A percentile compares a stretch with the other conserved stretches of the same genome.
These are phyloP conservation scores for Podarcis muralis DNA, from an alignment of 2,113 vertebrate genomes.

Conservation along the genomic window DNA sequence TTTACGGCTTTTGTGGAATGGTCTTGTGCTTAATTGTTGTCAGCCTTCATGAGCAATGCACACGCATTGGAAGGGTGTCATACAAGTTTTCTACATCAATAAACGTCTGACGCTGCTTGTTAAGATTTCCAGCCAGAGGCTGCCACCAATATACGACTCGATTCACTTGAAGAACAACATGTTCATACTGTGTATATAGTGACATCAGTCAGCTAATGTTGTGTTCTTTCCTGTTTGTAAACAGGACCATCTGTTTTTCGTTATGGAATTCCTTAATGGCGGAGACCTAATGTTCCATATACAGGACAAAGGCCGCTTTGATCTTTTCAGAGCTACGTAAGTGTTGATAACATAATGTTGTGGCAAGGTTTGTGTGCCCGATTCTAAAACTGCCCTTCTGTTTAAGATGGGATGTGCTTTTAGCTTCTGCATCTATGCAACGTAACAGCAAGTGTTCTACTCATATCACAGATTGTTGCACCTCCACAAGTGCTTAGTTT, in stretches of 20 bases:
- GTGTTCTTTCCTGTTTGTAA: slow-evolving; percentile 4
- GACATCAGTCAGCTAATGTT: background rate
- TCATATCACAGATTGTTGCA: background rate
- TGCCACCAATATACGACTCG: background rate
- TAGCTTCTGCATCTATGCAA: background rate
- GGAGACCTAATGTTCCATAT: slow-evolving; percentile 99
- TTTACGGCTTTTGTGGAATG: background rate
- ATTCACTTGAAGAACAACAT: background rate
- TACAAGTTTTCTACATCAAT: background rate
- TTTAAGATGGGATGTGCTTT: background rate
- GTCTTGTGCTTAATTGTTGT: background rate
- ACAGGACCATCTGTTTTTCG: slow-evolving; percentile 97
- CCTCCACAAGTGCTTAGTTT: background rate
- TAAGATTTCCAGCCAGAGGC: background rate
- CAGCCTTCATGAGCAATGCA: background rate
- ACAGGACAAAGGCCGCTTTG: slow-evolving; percentile 97
- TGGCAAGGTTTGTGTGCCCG: background rate
- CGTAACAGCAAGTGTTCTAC: background rate
- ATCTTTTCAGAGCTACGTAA: slow-evolving; percentile 91
- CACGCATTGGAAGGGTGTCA: background rate
- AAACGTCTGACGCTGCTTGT: background rate
- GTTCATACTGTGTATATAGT: slow-evolving; percentile 9
- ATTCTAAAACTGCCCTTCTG: background rate
- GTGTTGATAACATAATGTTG: slow-evolving; percentile 19
- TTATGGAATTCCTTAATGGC: slow-evolving; percentile 98